Evolutionary conservation across 2,888 invertebrate genomes (phyloP).

Genomic region (Pegoplata infirma): DNA sequence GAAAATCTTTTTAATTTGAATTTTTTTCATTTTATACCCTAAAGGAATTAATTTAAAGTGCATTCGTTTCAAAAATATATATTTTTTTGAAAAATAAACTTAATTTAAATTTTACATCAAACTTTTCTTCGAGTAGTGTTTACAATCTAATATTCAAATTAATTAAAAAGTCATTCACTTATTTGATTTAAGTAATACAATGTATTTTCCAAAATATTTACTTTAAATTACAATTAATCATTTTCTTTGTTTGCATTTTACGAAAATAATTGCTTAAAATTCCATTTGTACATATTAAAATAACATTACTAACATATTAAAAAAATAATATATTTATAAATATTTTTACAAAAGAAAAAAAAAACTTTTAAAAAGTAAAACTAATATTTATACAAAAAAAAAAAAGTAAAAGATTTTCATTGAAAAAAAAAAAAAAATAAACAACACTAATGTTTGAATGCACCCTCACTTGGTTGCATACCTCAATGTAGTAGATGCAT

Average conservation of each 20-base stretch:
- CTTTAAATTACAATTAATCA: neutral
- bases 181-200: too few relatives aligned
- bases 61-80: too few relatives aligned
- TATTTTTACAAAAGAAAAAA: too few relatives aligned
- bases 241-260: neutral
- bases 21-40: too few relatives aligned
- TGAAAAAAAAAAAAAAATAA: too few relatives aligned
- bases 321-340: neutral
- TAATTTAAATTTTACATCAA: too few relatives aligned
- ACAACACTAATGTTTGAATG: too few relatives aligned
- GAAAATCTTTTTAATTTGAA: too few relatives aligned
- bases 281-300: neutral
- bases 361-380: neutral
- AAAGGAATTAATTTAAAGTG: too few relatives aligned
- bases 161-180: slow-evolving; percentile 12
- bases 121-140: too few relatives aligned
- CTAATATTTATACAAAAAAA: neutral
- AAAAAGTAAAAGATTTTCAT: slow-evolving; percentile 33
- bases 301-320: neutral
- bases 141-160: too few relatives aligned
- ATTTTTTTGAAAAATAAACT: too few relatives aligned
- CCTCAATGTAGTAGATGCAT: neutral
- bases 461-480: slow-evolving; percentile 3
- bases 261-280: neutral
- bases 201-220: neutral